These are phyloP conservation scores for Yponomeuta malinellus DNA, from an alignment of 2,888 invertebrate genomes.

Conservation along the genomic window DNA sequence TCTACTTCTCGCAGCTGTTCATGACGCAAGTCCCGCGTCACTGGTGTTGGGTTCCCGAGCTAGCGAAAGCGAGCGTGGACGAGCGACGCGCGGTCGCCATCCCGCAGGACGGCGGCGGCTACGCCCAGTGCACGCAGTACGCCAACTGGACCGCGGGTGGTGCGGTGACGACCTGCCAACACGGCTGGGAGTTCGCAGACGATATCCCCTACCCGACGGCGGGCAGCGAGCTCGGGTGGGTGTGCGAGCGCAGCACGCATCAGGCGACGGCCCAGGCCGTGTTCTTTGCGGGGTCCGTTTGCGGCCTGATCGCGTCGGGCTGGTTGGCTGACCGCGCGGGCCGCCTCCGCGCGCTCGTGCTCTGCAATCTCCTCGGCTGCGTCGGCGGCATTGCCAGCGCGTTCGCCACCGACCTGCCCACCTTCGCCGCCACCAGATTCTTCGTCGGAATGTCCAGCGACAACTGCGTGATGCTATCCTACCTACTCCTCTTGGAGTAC, in stretches of 20 bases:
- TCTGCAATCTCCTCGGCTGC: conserved; percentile 40
- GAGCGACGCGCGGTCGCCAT: not conserved
- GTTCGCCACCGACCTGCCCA: conserved; percentile 37
- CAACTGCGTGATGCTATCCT: conserved; percentile 55
- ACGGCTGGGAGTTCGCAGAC: conserved; percentile 15
- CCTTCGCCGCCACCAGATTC: conserved; percentile 47
- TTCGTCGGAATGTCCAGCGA: conserved; percentile 56
- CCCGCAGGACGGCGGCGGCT: not conserved
- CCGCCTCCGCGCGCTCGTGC: conserved; percentile 79
- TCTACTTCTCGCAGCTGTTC: conserved; percentile 15
- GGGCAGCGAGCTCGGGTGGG: conserved; percentile 14
- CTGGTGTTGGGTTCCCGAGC: conserved; percentile 16
- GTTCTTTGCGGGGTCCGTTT: conserved; percentile 84
- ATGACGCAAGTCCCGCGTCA: conserved; percentile 14
- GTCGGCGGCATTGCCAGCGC: conserved; percentile 41
- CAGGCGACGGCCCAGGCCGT: conserved; percentile 79
- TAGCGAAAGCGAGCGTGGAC: not conserved
- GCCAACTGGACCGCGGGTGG: not conserved
- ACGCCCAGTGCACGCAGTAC: not conserved
- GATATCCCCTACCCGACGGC: conserved; percentile 16
- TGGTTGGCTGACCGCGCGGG: conserved; percentile 84
- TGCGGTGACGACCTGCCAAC: not conserved
- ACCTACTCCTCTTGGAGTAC: conserved; percentile 42
- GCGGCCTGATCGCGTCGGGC: conserved; percentile 83
- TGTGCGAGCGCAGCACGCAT: conserved; percentile 11